Base-by-base conservation (phyloP, 2,113 vertebrate species). In the Triplophysa rosa region DNA sequence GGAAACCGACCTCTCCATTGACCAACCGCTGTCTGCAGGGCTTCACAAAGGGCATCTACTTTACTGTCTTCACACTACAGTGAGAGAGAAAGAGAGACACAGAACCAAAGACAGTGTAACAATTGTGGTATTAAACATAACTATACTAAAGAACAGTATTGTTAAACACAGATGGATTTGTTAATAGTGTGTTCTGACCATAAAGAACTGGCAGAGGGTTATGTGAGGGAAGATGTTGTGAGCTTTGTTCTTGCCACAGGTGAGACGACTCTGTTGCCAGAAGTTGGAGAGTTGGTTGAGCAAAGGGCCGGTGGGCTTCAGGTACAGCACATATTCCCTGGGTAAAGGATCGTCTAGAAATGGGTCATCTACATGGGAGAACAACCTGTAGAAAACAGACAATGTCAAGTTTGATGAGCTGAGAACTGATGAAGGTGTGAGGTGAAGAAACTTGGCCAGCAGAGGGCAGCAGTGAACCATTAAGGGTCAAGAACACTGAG, bases 221-320 rank as follows among this genome's bases (percentile, higher is more conserved):
- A 99, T 94, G 87, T 99, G 98, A 6, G 98, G 98, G 90, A 99
- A 99, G 88, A 99, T 99, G 91, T 99, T 99, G 91, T 99, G 98
- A 0, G 98, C 98, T 82, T 99, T 99, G 90, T 99, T 99, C 90
- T 98, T 99, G 84, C 97, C 97, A 7, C 98, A 99, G 81, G 94
- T 90, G 87, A 94, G 87, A 82, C 98, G 98, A 0, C 96, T 97
- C 89, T 98, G 96, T 84, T 97, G 96, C 98, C 98, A 99, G 90
- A 97, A 99, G 72, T 96, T 93, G 0, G 94, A 95, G 2, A 99
- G 95, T 90, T 98, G 97, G 90, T 98, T 96, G 0, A 96, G 95
- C 82, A 99, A 89, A 1, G 95, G 96, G 0, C 98, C 98, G 0
- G 94, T 98, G 87, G 98, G 98, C 19, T 97, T 95, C 87, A 99